A percentile compares a stretch with the other conserved stretches of the same genome.
phyloP scores from a whole-genome alignment of 2,113 vertebrate genomes.

The Furnarius figulus region DNA sequence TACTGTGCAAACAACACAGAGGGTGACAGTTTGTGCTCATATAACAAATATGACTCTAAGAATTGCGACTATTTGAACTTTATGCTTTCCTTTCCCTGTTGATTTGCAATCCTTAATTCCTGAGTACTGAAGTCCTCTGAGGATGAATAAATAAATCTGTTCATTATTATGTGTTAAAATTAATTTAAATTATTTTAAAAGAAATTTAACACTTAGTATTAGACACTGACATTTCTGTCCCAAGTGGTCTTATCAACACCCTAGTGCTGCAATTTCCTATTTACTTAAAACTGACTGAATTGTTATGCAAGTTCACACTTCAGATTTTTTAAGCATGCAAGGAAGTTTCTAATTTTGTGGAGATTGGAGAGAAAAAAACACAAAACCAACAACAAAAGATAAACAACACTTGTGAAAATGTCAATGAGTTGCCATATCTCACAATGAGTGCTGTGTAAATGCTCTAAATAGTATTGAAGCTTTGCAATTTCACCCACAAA shows the following conservation, averaged over 20 bases:
- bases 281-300: conserved; percentile 21
- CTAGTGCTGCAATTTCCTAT: not conserved
- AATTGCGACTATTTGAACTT: not conserved
- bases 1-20: not conserved
- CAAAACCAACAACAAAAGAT: not conserved
- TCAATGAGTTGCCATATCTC: not conserved
- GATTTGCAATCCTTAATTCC: not conserved
- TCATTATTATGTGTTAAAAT: conserved; percentile 49
- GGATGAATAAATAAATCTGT: conserved; percentile 5
- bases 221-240: conserved; percentile 28
- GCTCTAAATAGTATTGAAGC: not conserved
- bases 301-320: not conserved
- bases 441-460: not conserved
- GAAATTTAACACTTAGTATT: not conserved
- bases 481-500: not conserved
- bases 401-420: conserved; percentile 13
- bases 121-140: not conserved
- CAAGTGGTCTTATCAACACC: conserved; percentile 13
- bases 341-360: not conserved
- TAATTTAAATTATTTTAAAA: conserved; percentile 12
- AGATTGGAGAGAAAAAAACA: not conserved
- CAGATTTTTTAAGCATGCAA: not conserved
- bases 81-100: not conserved
- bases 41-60: not conserved
- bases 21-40: not conserved